Evolutionary conservation across 2,113 vertebrate genomes (phyloP).

Genomic region (Phycodurus eques): DNA sequence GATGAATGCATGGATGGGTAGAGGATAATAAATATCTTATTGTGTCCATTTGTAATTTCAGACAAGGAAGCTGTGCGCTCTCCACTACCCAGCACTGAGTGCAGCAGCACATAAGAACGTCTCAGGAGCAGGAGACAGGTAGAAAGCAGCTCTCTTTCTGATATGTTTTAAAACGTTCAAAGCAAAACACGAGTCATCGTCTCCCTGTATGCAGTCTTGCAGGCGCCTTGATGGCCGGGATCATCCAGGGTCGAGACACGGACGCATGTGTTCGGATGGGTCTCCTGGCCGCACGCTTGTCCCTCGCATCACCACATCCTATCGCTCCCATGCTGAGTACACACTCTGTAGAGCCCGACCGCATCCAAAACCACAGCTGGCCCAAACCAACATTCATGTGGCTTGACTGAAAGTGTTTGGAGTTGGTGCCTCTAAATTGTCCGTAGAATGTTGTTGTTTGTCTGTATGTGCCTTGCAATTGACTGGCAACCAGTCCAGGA

Average conservation of each 20-base stretch:
- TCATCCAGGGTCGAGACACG: constrained; percentile 72
- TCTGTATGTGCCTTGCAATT: neutral
- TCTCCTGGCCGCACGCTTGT: constrained; percentile 76
- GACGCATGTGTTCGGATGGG: constrained; percentile 79
- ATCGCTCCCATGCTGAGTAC: constrained; percentile 68
- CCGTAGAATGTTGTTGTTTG: neutral
- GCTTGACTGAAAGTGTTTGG: constrained; percentile 46
- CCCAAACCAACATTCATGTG: constrained; percentile 58
- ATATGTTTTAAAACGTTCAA: neutral
- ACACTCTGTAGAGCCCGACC: constrained; percentile 65
- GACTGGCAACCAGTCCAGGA: no score
- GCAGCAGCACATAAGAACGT: constrained; percentile 77
- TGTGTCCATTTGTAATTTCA: constrained; percentile 49
- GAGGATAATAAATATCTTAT: neutral
- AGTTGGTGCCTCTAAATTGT: neutral
- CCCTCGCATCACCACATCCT: constrained; percentile 75
- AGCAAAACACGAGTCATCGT: neutral
- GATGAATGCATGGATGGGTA: neutral
- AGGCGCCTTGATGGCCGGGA: constrained; percentile 80
- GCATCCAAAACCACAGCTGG: constrained; percentile 62
- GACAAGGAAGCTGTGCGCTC: constrained; percentile 73
- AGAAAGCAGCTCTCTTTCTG: constrained; percentile 1
- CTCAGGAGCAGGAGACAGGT: constrained; percentile 91
- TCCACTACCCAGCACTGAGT: constrained; percentile 78
- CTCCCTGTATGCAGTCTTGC: constrained; percentile 73